Evolutionary conservation across 2,888 invertebrate genomes (phyloP).

Genomic region (Sphinx pinastri): DNA sequence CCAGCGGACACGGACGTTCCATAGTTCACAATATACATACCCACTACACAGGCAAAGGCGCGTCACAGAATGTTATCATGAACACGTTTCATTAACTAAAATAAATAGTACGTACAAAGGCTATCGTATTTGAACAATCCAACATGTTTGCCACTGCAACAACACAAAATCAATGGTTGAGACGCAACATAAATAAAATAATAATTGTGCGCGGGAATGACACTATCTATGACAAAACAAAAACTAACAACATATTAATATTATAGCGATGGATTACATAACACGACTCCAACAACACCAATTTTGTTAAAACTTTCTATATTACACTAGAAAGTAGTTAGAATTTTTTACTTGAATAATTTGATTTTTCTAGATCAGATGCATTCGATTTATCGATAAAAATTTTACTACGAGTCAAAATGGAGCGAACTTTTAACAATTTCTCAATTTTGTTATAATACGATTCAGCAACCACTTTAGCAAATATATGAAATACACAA

Average conservation of each 20-base stretch:
- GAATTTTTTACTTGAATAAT: not conserved
- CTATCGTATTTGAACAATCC: slow-evolving; percentile 28
- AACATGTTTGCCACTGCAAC: slow-evolving; percentile 22
- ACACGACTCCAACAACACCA: slow-evolving; percentile 11
- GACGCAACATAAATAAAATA: slow-evolving; percentile 11
- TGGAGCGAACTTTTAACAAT: slow-evolving; percentile 15
- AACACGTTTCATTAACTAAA: slow-evolving; percentile 60
- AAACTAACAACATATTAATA: slow-evolving; percentile 3
- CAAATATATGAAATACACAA: not conserved
- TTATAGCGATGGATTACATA: not conserved
- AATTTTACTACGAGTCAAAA: slow-evolving; percentile 10
- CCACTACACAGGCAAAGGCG: slow-evolving; percentile 43
- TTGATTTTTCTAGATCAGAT: slow-evolving; percentile 14
- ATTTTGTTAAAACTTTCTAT: slow-evolving; percentile 10
- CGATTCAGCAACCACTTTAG: not conserved
- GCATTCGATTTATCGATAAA: slow-evolving; percentile 16
- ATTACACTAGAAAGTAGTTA: slow-evolving; percentile 1
- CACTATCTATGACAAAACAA: slow-evolving; percentile 19
- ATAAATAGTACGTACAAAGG: slow-evolving; percentile 42
- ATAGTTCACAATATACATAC: slow-evolving; percentile 39
- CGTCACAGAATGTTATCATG: slow-evolving; percentile 60
- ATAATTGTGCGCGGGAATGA: slow-evolving; percentile 27
- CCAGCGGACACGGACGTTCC: not conserved
- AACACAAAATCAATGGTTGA: not conserved
- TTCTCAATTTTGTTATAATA: slow-evolving; percentile 14